These are phyloP conservation scores for Istiophorus platypterus DNA, from an alignment of 2,113 vertebrate genomes.

Conservation along the genomic window DNA sequence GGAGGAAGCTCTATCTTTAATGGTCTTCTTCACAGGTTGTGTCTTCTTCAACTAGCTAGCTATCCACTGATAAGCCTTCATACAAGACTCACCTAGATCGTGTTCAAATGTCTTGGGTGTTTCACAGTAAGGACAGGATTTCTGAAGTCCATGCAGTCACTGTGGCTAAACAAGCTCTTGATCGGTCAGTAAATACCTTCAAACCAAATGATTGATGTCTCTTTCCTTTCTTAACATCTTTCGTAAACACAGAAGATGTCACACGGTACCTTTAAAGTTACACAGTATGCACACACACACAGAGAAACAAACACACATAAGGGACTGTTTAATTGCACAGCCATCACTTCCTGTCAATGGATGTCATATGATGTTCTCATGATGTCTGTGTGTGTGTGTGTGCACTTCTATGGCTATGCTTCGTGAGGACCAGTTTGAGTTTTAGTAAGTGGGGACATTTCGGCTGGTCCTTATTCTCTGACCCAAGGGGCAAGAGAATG, in stretches of 20 bases:
- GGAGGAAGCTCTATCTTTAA: too few species aligned
- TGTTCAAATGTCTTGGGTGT: background rate
- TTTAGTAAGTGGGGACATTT: background rate
- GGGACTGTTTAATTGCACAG: conserved; percentile 74
- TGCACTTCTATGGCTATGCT: background rate
- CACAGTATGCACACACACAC: background rate
- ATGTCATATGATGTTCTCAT: conserved; percentile 88
- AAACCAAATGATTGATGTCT: background rate
- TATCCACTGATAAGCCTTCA: background rate
- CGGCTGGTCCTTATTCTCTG: background rate
- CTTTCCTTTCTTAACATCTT: background rate
- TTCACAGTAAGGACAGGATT: background rate
- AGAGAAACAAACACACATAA: conserved; percentile 45
- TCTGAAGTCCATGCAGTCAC: background rate
- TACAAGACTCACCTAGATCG: background rate
- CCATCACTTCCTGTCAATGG: conserved; percentile 86
- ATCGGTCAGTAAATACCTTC: background rate
- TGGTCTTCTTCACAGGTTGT: too few species aligned
- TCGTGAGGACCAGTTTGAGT: background rate
- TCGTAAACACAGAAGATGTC: background rate
- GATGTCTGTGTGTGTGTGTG: conserved; percentile 41
- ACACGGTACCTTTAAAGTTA: conserved; percentile 11
- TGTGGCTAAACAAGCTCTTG: background rate
- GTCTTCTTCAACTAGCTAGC: background rate
- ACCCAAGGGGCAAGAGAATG: too few species aligned